Conservation (phyloP, 2,888 invertebrate species). For the Sabatieria punctata region DNA sequence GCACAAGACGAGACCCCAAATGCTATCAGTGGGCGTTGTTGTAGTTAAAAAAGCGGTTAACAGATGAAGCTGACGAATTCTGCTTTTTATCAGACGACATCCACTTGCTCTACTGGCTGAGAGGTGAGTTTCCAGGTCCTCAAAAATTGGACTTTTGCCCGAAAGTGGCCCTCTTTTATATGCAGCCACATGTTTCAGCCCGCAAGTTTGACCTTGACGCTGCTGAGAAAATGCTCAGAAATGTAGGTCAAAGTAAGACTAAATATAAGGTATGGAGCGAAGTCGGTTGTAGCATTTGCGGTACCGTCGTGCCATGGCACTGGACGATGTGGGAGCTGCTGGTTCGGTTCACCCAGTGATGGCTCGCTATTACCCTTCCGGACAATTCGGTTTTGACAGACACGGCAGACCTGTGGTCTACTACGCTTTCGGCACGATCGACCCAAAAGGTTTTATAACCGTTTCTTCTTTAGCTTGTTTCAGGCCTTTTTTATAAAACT, state of each 20-base stretch:
- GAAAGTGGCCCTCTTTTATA: background rate
- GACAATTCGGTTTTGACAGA: background rate
- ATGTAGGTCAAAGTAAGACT: background rate
- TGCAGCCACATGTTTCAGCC: background rate
- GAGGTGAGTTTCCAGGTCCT: background rate
- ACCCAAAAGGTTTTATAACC: background rate
- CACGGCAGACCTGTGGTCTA: background rate
- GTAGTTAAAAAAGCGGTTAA: too few relatives aligned
- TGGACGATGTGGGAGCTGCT: background rate
- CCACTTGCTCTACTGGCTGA: conserved; percentile 5
- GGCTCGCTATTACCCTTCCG: conserved; percentile 1
- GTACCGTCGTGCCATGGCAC: background rate
- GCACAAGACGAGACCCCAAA: too few relatives aligned
- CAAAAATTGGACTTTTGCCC: background rate
- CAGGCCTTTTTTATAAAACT: too few relatives aligned
- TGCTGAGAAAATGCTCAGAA: conserved; percentile 1
- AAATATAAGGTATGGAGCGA: background rate
- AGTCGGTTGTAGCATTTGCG: background rate
- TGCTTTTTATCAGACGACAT: too few relatives aligned
- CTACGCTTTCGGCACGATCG: conserved; percentile 1
- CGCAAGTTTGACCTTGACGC: conserved; percentile 2
- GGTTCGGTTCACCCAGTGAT: background rate
- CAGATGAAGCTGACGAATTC: too few relatives aligned
- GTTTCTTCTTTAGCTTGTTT: background rate
- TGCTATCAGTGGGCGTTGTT: too few relatives aligned